Percentiles rank a stretch among this genome's conserved stretches.
These are phyloP conservation scores for Spilogale gracilis DNA, from an alignment of 2,113 vertebrate species.

Conservation along the genomic window DNA sequence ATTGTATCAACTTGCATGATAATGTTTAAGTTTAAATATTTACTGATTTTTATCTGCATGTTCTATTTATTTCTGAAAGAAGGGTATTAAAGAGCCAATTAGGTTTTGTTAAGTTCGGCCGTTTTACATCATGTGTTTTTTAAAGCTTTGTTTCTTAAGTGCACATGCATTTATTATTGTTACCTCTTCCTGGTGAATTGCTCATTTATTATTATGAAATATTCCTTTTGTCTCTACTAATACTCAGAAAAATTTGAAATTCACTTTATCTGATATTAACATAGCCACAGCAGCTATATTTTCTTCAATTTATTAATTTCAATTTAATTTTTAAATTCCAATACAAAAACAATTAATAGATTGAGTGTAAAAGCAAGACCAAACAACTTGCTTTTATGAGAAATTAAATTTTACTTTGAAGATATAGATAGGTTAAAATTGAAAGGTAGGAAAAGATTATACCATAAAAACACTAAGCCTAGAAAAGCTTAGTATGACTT, in stretches of 20 bases:
- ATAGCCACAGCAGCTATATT: not conserved
- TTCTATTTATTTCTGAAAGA: not conserved
- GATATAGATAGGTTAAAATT: not conserved
- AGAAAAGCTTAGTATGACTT: not conserved
- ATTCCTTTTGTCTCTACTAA: not conserved
- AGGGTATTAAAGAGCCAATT: not conserved
- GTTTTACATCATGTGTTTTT: constrained; percentile 4
- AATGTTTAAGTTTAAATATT: not conserved
- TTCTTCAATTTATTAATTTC: not conserved
- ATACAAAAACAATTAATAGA: not conserved
- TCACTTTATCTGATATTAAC: not conserved
- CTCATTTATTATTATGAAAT: not conserved
- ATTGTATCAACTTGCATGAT: not conserved
- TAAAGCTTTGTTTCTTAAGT: constrained; percentile 34
- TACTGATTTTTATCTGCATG: not conserved
- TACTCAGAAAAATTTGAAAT: not conserved
- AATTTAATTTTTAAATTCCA: not conserved
- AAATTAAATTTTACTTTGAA: not conserved
- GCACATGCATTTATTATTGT: not conserved
- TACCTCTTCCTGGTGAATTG: not conserved
- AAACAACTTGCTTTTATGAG: not conserved
- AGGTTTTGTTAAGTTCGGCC: not conserved
- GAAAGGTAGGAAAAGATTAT: not conserved
- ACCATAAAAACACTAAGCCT: not conserved
- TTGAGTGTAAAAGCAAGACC: not conserved